Percentiles rank a stretch among this genome's conserved stretches.
These are phyloP conservation scores for Ethmia dodecea DNA, from an alignment of 2,888 invertebrate species.

Conservation along the genomic window DNA sequence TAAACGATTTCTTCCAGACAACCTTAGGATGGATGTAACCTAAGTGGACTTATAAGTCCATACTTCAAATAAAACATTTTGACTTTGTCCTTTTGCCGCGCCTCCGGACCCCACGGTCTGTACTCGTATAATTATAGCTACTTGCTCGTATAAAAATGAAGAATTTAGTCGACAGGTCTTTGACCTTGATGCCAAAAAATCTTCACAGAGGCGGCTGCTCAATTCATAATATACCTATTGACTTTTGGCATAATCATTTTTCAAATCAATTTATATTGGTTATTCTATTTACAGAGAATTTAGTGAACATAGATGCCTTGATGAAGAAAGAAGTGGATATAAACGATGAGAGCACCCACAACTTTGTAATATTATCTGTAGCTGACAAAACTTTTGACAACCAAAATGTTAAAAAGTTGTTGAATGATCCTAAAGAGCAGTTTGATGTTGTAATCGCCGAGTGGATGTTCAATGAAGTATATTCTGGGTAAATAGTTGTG, in stretches of 20 bases:
- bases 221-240: neutral
- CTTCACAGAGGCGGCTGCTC: too few relatives aligned
- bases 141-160: too few relatives aligned
- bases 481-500: too few relatives aligned
- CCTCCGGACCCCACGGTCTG: too few relatives aligned
- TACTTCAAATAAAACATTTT: too few relatives aligned
- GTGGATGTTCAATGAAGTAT: conserved; percentile 38
- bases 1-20: too few relatives aligned
- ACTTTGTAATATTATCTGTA: conserved; percentile 9
- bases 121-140: too few relatives aligned
- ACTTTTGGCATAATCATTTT: neutral
- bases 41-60: too few relatives aligned
- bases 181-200: neutral
- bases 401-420: conserved; percentile 26
- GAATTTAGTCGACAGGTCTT: too few relatives aligned
- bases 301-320: conserved; percentile 19
- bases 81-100: too few relatives aligned
- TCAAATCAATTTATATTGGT: too few relatives aligned
- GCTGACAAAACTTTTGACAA: conserved; percentile 14
- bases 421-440: conserved; percentile 29
- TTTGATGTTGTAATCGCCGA: conserved; percentile 41
- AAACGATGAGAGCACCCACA: conserved; percentile 4
- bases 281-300: conserved; percentile 6
- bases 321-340: conserved; percentile 19
- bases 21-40: too few relatives aligned